Base-by-base conservation (phyloP, 1,140 invertebrate species). In the Drosophila bifasciata region DNA sequence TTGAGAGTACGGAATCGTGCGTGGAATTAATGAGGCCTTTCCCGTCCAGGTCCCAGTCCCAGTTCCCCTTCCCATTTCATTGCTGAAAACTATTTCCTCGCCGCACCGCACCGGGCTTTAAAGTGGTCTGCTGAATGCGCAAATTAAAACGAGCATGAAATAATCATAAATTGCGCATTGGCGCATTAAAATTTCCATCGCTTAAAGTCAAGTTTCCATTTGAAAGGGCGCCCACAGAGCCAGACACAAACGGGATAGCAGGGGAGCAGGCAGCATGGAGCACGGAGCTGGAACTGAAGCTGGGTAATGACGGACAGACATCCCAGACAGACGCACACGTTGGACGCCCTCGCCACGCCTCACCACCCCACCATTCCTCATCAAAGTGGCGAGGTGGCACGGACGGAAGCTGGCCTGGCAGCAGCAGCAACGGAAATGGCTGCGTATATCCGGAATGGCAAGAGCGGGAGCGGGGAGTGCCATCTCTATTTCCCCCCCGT, bases 91-190 rank as follows among this genome's bases (percentile, higher is more conserved):
- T 67, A 75, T 78, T 51, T 49, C 32, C 32, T 23, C 21, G 11
- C 36, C 48, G 5, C 25, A 6, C n/a, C 44, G 3, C 28, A 6
- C 13, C 17, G n/a, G 7, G n/a, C 21, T 72, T 81, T 88, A 85
- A 85, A 88, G 63, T 44, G 50, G 36, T 45, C 53, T 49, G 78
- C 78, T 78, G 78, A 83, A 61, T 76, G 75, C 46, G 66, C 83
- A 55, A 83, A 86, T 86, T 86, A 88, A 83, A 86, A 83, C 83
- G 69, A 66, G 57, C 68, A 86, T 68, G 64, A 86, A 81, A 86
- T 81, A 70, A 69, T 79, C 83, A 86, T 86, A 86, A 86, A 86
- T 86, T 85, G 80, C 63, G 72, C 80, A 85, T 76, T 85, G 80
- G 76, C 80, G 80, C 76, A 85, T 85, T 76, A 59, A 77, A 80